A percentile compares a stretch with the other conserved stretches of the same genome.
phyloP scores from a whole-genome alignment of 2,113 vertebrate genomes.

The Notechis scutatus region DNA sequence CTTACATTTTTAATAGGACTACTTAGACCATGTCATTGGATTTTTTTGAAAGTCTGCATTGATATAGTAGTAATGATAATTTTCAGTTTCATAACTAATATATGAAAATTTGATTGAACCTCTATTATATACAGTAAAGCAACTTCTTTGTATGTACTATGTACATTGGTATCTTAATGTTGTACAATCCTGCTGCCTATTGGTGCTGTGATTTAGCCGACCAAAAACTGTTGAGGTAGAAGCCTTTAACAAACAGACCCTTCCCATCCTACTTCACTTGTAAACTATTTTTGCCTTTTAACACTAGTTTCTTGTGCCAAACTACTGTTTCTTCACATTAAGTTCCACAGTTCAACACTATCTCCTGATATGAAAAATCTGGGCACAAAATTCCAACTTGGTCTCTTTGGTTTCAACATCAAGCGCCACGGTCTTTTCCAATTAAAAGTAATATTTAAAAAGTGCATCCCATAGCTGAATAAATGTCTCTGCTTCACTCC shows the following conservation, averaged over 20 bases:
- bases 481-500: neutral
- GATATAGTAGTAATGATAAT: neutral
- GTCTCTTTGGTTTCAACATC: neutral
- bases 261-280: neutral
- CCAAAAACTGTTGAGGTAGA: neutral
- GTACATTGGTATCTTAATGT: neutral
- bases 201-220: neutral
- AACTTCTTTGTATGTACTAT: neutral
- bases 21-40: neutral
- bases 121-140: neutral
- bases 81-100: neutral
- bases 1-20: neutral
- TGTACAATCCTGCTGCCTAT: neutral
- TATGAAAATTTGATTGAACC: neutral
- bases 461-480: neutral
- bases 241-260: neutral
- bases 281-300: neutral
- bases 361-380: neutral
- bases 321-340: neutral
- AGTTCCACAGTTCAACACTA: neutral
- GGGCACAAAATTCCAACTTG: neutral
- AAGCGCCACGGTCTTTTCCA: neutral
- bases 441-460: neutral
- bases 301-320: neutral
- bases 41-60: neutral